Base-by-base conservation (phyloP, 2,888 invertebrate genomes). In the Anthoptus insignis region DNA sequence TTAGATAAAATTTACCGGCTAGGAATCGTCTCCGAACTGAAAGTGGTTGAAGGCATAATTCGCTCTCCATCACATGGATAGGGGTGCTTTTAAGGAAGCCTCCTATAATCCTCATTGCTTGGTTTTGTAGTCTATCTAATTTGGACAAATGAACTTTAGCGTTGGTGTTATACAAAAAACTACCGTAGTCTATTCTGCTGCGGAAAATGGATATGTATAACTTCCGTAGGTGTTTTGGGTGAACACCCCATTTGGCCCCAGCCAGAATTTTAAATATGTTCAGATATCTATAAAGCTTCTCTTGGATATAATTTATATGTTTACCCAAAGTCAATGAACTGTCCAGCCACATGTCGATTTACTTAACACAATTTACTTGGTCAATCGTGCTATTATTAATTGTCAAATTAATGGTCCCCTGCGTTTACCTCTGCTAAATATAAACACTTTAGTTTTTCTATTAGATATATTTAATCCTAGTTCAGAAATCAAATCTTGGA, bases 171-270 rank as follows among this genome's bases (percentile, higher is more conserved):
- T 67, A 72, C 0, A 77, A 32, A 59, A 69, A 74, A 34, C 70
- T 32, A 0, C 59, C 73, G 58, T 73, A 75, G 50, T 76, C 76
- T 0, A 78, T 16, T 27, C 76, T 56, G 50, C 76, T 76, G 19
- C 77, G 50, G 37, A 77, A 69, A 3, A 76, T 21, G 6, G 75
- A 14, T 4, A 79, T 72, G 54, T 76, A 76, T 2, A 77, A 13
- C 13, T 63, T 34, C 39, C 75, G 22, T 2, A 74, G 56, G 64
- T 77, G 69, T 29, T 37, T 67, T 0, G 71, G 76, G 59, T 75
- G 76, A 3, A 76, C 19, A 0, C 73, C 75, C 76, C 76, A 77
- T 1, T 58, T 59, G 0, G 72, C 53, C 0, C 74, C 71, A 14
- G 70, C 66, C 1, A 73, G 47, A 6, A 73, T 52, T 50, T 70